Conservation (phyloP, 1,140 invertebrate genomes). For the Limonius californicus region DNA sequence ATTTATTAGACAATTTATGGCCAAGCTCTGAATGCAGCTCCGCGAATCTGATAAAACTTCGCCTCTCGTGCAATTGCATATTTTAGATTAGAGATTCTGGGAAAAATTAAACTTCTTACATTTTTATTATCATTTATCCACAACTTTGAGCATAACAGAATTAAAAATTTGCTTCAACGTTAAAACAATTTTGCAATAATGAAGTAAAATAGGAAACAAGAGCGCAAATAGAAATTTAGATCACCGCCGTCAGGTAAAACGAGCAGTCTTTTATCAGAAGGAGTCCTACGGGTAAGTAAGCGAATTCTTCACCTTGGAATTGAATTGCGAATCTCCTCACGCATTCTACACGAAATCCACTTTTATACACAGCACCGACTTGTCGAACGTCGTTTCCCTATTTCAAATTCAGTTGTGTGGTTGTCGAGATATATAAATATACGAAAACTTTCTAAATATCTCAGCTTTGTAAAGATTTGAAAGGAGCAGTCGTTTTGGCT, state of each 20-base stretch:
- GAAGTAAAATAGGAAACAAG: background rate
- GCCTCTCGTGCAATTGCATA: no score
- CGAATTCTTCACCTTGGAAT: conserved; percentile 2
- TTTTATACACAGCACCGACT: conserved; percentile 6
- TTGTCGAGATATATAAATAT: conserved; percentile 12
- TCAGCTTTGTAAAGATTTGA: background rate
- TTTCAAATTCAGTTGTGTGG: conserved; percentile 9
- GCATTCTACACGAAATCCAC: conserved; percentile 1
- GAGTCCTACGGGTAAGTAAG: background rate
- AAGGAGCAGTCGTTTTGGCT: background rate
- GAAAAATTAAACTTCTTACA: no score
- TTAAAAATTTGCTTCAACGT: background rate
- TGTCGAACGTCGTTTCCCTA: conserved; percentile 3
- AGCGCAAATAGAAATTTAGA: background rate
- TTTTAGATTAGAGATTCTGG: no score
- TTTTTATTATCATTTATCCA: no score
- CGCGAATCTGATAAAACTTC: no score
- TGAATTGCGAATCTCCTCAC: background rate
- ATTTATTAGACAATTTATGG: background rate
- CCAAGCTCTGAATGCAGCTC: background rate
- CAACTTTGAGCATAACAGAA: no score
- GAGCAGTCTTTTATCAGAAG: background rate
- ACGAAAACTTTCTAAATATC: background rate
- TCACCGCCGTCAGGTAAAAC: background rate
- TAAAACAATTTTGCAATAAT: background rate